Evolutionary conservation across 2,797 vertebrate genomes (phyloP).

Genomic region (Danio choprae): DNA sequence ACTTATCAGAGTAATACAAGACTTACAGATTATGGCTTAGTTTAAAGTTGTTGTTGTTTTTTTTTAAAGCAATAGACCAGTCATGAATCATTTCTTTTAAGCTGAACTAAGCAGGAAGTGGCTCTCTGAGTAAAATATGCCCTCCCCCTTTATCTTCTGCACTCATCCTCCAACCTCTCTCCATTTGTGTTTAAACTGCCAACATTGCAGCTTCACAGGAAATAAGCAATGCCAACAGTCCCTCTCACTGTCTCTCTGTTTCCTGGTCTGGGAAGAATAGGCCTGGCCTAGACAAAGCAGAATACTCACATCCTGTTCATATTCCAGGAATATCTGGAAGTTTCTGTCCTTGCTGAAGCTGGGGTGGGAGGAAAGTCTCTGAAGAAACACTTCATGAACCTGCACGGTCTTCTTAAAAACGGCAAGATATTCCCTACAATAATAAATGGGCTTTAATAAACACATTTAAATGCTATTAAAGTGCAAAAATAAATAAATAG

Average conservation of each 20-base stretch:
- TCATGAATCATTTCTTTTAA: conserved; percentile 29
- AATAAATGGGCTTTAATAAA: neutral
- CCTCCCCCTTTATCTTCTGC: conserved; percentile 42
- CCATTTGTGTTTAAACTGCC: conserved; percentile 45
- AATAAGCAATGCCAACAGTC: conserved; percentile 28
- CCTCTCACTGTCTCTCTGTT: conserved; percentile 18
- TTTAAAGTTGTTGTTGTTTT: neutral
- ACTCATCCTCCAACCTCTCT: neutral
- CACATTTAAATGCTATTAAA: neutral
- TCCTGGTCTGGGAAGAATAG: conserved; percentile 65
- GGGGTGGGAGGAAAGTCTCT: conserved; percentile 91
- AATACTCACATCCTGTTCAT: conserved; percentile 95
- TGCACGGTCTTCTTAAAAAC: conserved; percentile 99
- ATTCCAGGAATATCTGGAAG: conserved; percentile 98
- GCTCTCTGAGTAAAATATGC: conserved; percentile 63
- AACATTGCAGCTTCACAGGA: conserved; percentile 57
- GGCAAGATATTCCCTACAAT: conserved; percentile 87
- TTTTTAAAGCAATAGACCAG: neutral
- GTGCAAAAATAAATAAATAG: neutral
- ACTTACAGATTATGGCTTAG: neutral
- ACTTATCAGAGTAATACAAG: conserved; percentile 18
- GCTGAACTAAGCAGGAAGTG: conserved; percentile 77
- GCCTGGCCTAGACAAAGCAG: conserved; percentile 68
- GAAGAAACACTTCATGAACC: conserved; percentile 95
- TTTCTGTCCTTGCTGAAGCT: conserved; percentile 94